Conservation (phyloP, 37 sponge, comb jelly and placozoan genomes). For the Aplysina aerophoba region DNA sequence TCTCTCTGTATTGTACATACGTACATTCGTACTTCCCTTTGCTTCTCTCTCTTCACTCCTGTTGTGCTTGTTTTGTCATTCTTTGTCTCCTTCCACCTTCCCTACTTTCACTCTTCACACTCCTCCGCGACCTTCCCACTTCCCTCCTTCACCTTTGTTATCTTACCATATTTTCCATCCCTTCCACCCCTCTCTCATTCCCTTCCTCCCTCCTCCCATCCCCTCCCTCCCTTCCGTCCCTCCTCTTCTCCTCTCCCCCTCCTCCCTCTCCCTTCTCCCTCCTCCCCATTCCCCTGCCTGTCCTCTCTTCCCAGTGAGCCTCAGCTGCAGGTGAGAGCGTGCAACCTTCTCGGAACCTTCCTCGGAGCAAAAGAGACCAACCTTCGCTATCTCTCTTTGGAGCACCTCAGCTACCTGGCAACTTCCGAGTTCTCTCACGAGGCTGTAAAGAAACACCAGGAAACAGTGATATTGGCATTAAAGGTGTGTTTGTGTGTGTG, state of each 20-base stretch:
- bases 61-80: too few relatives aligned
- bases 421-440: slow-evolving; percentile 81
- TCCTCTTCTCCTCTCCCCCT: neutral
- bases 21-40: too few relatives aligned
- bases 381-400: slow-evolving; percentile 90
- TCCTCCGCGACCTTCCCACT: too few relatives aligned
- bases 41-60: too few relatives aligned
- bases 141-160: too few relatives aligned
- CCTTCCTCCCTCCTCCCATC: neutral
- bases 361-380: slow-evolving; percentile 89
- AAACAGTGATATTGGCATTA: slow-evolving; percentile 76
- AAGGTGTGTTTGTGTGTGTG: slow-evolving; percentile 69
- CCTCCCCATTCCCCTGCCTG: neutral
- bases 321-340: slow-evolving; percentile 81
- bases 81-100: too few relatives aligned
- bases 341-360: slow-evolving; percentile 87
- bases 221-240: neutral
- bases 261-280: neutral
- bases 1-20: too few relatives aligned
- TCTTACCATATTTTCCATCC: too few relatives aligned
- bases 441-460: slow-evolving; percentile 94
- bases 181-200: too few relatives aligned
- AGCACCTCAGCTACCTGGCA: slow-evolving; percentile 81
- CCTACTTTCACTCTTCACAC: too few relatives aligned
- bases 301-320: slow-evolving; percentile 67